Base-by-base conservation (phyloP, 2,113 vertebrate genomes). In the Oxyura jamaicensis region DNA sequence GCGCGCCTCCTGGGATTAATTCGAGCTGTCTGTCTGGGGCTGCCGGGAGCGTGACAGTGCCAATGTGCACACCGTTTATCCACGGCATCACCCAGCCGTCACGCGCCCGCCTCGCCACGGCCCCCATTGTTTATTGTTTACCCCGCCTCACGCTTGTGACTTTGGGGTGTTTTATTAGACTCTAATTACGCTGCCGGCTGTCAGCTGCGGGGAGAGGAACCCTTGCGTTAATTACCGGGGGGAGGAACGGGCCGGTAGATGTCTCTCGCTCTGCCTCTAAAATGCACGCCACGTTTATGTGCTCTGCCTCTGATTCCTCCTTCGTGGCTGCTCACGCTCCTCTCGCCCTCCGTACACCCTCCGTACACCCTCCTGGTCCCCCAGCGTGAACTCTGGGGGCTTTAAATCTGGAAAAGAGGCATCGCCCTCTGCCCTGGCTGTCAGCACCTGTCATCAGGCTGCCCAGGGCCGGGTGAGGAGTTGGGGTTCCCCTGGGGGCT, bases 1-100 rank as follows among this genome's bases (percentile, higher is more conserved):
- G 99, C 98, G 93, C 97, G 98, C 98, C 98, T 98, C 99, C 97
- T 94, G 99, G 99, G 99, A 99, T 99, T 99, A 99, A 99, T 99
- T 99, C 98, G 96, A 99, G 98, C 99, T 99, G 99, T 99, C 99
- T 99, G 99, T 99, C 99, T 99, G 96, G 99, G 98, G 99, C 98
- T 98, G 98, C 98, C 33, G 98, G 97, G 98, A 98, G 98, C 98
- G 97, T 98, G 99, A 98, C 99, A 98, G 98, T 98, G 99, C 96
- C 99, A 98, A 95, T 97, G 98, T 98, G 98, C 98, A 94, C 98
- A 96, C 98, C 98, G 98, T 96, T 98, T 91, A 97, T 97, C 98
- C 98, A 46, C 97, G 98, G 98, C 99, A 98, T 98, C 97, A 97
- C 98, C 98, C 97, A 96, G 95, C 98, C 98, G 92, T 96, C 98